Base-by-base conservation (phyloP, 2,797 vertebrate species). In the Gouania willdenowi region DNA sequence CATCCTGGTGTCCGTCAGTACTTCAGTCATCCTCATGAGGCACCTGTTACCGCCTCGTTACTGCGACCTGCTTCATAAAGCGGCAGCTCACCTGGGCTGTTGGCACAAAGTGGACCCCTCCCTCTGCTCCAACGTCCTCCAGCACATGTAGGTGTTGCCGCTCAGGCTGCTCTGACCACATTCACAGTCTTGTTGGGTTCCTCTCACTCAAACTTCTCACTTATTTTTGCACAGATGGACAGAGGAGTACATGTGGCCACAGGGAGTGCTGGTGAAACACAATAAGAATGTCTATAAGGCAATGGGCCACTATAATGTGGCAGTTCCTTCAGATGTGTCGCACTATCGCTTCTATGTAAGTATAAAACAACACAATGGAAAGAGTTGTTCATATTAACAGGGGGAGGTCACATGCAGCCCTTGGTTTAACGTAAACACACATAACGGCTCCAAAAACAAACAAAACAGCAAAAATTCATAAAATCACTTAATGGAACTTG, bases 211-310 rank as follows among this genome's bases (percentile, higher is more conserved):
- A n/a, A n/a, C n/a, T n/a, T n/a, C n/a, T n/a, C n/a, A n/a, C n/a
- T n/a, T n/a, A n/a, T 34, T n/a, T 30, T 34, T 35, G 26, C 52
- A 13, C 74, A 98, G 97, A 84, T 99, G 97, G 96, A 97, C 95
- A 0, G 97, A 98, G 61, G 95, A 98, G 56, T 98, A 94, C 77
- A 98, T 93, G 92, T 98, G 97, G 97, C 96, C 96, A 0, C 95
- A 98, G 75, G 97, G 97, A 1, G 95, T 99, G 41, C 60, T 99
- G 66, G 97, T 98, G 43, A 98, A 98, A 58, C 96, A 98, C 81
- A 98, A 92, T 85, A 98, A 97, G 87, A 97, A 97, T 0, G 95
- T 99, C 16, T 99, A 95, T 88, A 99, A 98, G 79, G 97, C 97
- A 2, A 92, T 95, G 89, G 96, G 96, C 1, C 93, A 98, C 66